Evolutionary conservation across 2,113 vertebrate species (phyloP).

Genomic region (Platysternon megacephalum): DNA sequence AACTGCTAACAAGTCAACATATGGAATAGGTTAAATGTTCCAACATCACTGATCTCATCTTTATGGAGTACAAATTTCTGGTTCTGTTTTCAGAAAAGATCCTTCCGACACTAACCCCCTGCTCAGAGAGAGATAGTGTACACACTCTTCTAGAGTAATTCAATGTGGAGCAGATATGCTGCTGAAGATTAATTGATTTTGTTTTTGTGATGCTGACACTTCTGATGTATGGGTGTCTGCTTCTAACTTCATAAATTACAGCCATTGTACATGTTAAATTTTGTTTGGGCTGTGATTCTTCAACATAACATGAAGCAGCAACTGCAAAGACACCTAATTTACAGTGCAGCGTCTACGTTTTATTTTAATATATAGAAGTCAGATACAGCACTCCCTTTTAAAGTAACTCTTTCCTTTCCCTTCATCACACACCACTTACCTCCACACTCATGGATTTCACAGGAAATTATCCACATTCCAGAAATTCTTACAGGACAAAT

Average conservation of each 20-base stretch:
- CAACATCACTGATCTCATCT: not conserved
- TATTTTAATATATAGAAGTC: constrained; percentile 24
- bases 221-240: constrained; percentile 5
- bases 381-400: constrained; percentile 45
- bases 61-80: not conserved
- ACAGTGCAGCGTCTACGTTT: not conserved
- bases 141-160: not conserved
- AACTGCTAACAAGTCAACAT: not conserved
- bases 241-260: constrained; percentile 17
- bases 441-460: not conserved
- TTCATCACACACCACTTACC: not conserved
- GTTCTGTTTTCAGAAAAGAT: constrained; percentile 24
- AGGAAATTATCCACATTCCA: constrained; percentile 31
- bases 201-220: constrained; percentile 34
- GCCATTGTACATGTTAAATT: not conserved
- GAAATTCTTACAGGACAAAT: not conserved
- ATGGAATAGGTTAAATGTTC: not conserved
- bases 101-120: not conserved
- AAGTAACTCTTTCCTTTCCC: constrained; percentile 39
- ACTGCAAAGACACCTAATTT: constrained; percentile 34
- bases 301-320: constrained; percentile 67
- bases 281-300: constrained; percentile 28
- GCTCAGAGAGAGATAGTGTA: not conserved
- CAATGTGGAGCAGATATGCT: not conserved
- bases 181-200: constrained; percentile 26